phyloP scores from a whole-genome alignment of 2,888 invertebrate species.

The Calephelis perditalis region DNA sequence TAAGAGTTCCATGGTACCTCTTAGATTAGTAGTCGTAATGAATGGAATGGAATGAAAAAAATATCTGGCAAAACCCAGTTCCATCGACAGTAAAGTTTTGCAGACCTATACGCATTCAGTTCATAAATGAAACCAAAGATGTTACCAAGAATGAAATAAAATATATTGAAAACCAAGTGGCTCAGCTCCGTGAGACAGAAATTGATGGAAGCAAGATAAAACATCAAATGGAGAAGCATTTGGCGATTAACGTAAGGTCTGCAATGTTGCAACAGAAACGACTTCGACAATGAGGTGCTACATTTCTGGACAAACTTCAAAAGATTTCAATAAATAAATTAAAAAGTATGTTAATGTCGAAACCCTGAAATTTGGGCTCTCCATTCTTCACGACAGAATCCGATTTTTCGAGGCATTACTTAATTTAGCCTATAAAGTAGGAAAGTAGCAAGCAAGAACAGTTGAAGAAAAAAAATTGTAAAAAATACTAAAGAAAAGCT shows the following conservation, averaged over 20 bases:
- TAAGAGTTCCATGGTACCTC: background rate
- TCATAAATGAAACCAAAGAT: background rate
- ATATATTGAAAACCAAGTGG: background rate
- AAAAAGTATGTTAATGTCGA: background rate
- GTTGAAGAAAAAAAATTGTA: too few species aligned
- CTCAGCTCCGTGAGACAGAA: background rate
- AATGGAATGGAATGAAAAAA: background rate
- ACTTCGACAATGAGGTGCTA: too few species aligned
- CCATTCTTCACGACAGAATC: background rate
- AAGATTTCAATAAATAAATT: background rate
- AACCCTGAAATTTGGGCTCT: background rate
- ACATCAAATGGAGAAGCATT: background rate
- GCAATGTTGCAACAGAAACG: too few species aligned
- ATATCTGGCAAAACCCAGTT: background rate
- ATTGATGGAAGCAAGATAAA: background rate
- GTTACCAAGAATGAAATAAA: background rate
- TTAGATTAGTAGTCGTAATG: background rate
- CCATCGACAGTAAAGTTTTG: background rate
- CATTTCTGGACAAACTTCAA: too few species aligned
- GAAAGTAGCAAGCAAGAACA: too few species aligned
- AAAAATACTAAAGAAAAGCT: too few species aligned
- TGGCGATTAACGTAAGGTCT: too few species aligned
- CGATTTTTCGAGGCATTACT: background rate
- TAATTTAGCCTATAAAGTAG: background rate
- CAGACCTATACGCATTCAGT: background rate